Conservation (phyloP, 2,797 vertebrate genomes). For the Gymnodraco acuticeps region DNA sequence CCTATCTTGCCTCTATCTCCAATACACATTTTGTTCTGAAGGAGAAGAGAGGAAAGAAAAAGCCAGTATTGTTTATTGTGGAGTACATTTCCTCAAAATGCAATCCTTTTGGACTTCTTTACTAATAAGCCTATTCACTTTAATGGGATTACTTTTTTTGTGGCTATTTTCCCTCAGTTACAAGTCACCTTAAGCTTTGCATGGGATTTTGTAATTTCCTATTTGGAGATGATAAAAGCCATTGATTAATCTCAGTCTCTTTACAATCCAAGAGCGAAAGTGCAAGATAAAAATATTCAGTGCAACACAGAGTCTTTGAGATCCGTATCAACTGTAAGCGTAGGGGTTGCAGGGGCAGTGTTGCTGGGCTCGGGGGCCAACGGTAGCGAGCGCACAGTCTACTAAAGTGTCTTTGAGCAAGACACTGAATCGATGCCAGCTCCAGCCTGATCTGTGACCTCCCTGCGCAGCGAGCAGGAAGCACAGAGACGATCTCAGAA, state of each 20-base stretch:
- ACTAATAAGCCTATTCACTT: conserved; percentile 19
- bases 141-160: neutral
- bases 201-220: conserved; percentile 48
- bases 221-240: conserved; percentile 50
- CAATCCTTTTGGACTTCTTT: conserved; percentile 4
- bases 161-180: conserved; percentile 11
- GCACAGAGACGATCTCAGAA: conserved; percentile 47
- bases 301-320: conserved; percentile 39
- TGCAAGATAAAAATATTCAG: conserved; percentile 56
- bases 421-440: conserved; percentile 68
- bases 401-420: conserved; percentile 71
- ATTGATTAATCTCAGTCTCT: conserved; percentile 45
- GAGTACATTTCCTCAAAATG: conserved; percentile 12
- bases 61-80: neutral
- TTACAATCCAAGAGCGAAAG: conserved; percentile 52
- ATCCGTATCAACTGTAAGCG: conserved; percentile 53
- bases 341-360: conserved; percentile 51
- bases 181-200: conserved; percentile 25
- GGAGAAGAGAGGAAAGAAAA: conserved; percentile 5
- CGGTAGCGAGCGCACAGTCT: conserved; percentile 35
- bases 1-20: conserved; percentile 24
- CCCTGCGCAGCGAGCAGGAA: conserved; percentile 41
- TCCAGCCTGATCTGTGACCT: conserved; percentile 66
- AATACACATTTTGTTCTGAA: conserved; percentile 14
- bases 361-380: conserved; percentile 54